These are phyloP conservation scores for Drosophila tani DNA, from an alignment of 1,140 invertebrate genomes.

Conservation along the genomic window DNA sequence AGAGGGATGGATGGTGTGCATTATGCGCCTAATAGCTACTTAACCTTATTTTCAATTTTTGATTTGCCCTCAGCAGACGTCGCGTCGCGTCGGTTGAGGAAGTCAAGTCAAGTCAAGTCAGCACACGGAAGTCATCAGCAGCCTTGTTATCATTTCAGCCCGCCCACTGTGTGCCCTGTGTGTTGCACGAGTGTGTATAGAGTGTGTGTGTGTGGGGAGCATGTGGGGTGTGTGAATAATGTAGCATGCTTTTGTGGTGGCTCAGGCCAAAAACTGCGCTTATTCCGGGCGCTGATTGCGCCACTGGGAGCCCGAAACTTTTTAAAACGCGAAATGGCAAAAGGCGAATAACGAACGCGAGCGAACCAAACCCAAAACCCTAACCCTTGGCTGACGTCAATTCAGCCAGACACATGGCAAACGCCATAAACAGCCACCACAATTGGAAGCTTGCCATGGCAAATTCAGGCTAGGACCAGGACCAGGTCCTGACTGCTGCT, in stretches of 20 bases:
- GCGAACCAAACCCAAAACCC: background rate
- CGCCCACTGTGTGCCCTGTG: background rate
- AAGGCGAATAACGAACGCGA: constrained; percentile 39
- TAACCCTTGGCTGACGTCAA: constrained; percentile 62
- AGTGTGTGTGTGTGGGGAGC: constrained; percentile 10
- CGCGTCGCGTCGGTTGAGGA: constrained; percentile 1
- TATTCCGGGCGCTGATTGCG: constrained; percentile 74
- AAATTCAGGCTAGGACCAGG: constrained; percentile 24
- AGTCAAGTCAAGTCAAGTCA: constrained; percentile 60
- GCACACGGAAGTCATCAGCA: constrained; percentile 78
- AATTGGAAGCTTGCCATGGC: constrained; percentile 80
- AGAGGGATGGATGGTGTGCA: constrained; percentile 17
- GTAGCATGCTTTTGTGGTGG: constrained; percentile 73
- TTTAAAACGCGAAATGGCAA: constrained; percentile 73
- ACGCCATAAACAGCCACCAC: constrained; percentile 80
- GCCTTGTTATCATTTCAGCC: constrained; percentile 73
- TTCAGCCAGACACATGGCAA: constrained; percentile 78
- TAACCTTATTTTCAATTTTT: constrained; percentile 84
- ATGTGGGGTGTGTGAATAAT: constrained; percentile 57
- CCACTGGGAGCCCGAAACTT: constrained; percentile 72
- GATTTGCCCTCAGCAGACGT: constrained; percentile 56
- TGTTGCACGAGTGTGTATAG: no score
- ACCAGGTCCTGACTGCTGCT: background rate
- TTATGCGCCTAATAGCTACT: constrained; percentile 77
- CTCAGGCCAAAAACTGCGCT: constrained; percentile 57